Base-by-base conservation (phyloP, 2,888 invertebrate genomes). In the Andrena hattorfiana region DNA sequence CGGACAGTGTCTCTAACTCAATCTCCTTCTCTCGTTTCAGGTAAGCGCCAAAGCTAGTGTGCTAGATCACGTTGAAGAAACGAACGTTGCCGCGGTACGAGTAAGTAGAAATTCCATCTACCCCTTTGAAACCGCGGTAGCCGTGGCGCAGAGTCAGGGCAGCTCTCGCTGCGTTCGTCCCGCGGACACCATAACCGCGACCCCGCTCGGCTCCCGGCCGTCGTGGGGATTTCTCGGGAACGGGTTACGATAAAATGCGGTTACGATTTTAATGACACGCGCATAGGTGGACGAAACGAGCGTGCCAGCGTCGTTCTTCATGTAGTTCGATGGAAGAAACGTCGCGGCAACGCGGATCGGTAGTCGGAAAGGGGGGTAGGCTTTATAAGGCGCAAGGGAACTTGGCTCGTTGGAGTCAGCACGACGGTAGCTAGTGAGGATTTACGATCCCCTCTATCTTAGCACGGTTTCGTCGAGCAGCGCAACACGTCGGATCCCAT, bases 341-440 rank as follows among this genome's bases (percentile, higher is more conserved):
- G 74, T 63, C 54, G 82, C 64, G 62, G 73, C 74, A 68, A 80
- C 75, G 82, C 63, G 82, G 88, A n/a, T 42, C 83, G 86, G 88
- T 86, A 81, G 89, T 73, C 77, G 26, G 69, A 16, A 56, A 59
- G 72, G 72, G 56, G 80, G 72, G 32, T 85, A 82, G 87, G 85
- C 89, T 87, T 86, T 87, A 88, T 89, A 89, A 88, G 89, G 89
- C 83, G 88, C 86, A 90, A 82, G 81, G 88, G 87, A 88, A 88
- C 80, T 85, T 87, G 78, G 89, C 88, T 89, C 86, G 90, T 90
- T 90, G 89, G 89, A 90, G 89, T 87, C 91, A 90, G 90, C 86
- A 90, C 90, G 90, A 91, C 91, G 90, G 92, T 91, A 91, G 91
- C 91, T 92, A 92, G 92, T 92, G 92, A 91, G 90, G 92, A 93